Conservation (phyloP, 2,797 vertebrate genomes). For the Anomalospiza imberbis region DNA sequence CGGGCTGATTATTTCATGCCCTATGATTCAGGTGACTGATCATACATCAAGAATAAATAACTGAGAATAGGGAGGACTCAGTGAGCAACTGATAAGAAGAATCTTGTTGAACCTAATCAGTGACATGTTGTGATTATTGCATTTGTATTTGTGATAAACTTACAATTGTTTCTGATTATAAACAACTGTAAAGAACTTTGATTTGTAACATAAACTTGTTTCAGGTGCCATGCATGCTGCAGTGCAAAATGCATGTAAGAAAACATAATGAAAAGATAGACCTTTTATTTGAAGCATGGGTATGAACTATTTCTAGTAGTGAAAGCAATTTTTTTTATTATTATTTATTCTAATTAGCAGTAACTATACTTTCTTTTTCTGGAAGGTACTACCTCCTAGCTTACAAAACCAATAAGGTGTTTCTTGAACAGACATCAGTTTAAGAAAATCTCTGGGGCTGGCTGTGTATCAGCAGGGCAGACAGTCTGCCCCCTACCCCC, state of each 20-base stretch:
- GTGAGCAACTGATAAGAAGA: background rate
- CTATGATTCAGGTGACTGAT: background rate
- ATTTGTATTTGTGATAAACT: background rate
- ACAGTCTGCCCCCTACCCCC: background rate
- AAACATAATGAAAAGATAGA: background rate
- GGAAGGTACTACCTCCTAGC: background rate
- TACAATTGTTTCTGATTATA: background rate
- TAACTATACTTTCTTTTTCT: background rate
- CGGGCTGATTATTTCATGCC: background rate
- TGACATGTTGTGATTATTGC: background rate
- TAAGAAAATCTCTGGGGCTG: background rate
- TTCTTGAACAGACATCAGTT: background rate
- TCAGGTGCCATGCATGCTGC: background rate
- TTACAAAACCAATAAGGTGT: background rate
- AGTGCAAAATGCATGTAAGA: background rate
- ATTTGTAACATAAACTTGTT: background rate
- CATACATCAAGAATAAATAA: conserved; percentile 1
- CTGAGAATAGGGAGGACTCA: background rate
- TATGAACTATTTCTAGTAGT: background rate
- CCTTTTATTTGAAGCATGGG: background rate
- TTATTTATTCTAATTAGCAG: background rate
- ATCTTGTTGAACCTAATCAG: background rate
- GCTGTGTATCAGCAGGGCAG: background rate
- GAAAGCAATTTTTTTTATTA: background rate
- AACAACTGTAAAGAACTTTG: background rate